A percentile compares a stretch with the other conserved stretches of the same genome.
phyloP scores from a whole-genome alignment of 2,888 invertebrate genomes.

The Rotaria socialis region DNA sequence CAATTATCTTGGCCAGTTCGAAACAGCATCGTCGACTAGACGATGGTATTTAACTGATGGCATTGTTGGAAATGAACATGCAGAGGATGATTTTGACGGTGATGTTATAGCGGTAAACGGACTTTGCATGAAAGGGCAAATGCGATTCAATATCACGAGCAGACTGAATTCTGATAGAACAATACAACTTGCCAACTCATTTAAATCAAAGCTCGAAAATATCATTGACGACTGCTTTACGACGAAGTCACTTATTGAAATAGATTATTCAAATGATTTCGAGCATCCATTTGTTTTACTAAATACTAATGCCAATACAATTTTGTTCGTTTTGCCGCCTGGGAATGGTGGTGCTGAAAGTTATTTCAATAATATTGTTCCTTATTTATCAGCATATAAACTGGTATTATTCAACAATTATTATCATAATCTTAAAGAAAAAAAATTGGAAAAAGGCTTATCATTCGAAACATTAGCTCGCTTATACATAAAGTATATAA shows the following conservation, averaged over 20 bases:
- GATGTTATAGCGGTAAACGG: not conserved
- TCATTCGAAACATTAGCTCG: not conserved
- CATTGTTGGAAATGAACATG: not conserved
- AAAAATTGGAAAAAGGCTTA: not conserved
- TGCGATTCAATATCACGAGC: not conserved
- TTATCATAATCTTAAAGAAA: not conserved
- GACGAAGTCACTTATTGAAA: not conserved
- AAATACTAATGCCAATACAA: not conserved
- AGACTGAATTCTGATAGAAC: not conserved
- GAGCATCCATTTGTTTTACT: not conserved
- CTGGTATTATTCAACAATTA: conserved; percentile 29
- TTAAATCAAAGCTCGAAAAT: not conserved
- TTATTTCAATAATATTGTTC: conserved; percentile 7
- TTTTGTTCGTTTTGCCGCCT: conserved; percentile 31
- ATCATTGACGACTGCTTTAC: not conserved
- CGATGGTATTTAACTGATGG: not conserved
- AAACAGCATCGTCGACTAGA: not conserved
- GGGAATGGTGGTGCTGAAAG: not conserved
- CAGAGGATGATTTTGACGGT: not conserved
- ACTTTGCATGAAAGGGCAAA: not conserved
- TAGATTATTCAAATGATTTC: not conserved
- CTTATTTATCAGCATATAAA: conserved; percentile 18
- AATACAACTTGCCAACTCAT: not conserved
- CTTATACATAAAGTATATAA: conserved; percentile 19
- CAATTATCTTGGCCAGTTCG: conserved; percentile 5